Conservation (phyloP, 1,140 invertebrate species). For the Rhizoglyphus robini region DNA sequence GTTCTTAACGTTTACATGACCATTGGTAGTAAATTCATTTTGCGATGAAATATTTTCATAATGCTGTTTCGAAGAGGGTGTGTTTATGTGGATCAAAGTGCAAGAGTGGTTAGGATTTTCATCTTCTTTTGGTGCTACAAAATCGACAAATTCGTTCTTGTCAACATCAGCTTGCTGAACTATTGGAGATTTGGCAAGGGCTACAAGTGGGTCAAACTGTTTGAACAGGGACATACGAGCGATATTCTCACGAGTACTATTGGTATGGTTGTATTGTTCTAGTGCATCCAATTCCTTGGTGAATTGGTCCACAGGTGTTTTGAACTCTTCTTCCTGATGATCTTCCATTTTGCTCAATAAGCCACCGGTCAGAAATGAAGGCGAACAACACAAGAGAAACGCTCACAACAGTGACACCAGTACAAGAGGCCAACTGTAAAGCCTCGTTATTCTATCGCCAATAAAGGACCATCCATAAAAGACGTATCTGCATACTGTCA, state of each 20-base stretch:
- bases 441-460: too few relatives aligned
- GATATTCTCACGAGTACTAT: not conserved
- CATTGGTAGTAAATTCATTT: not conserved
- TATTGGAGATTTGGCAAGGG: not conserved
- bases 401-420: too few relatives aligned
- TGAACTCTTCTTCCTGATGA: not conserved
- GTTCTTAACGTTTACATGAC: not conserved
- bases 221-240: constrained; percentile 13
- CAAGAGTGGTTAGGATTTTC: too few relatives aligned
- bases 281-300: constrained; percentile 1
- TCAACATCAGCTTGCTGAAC: too few relatives aligned
- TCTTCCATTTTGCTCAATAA: not conserved
- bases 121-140: too few relatives aligned
- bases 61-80: too few relatives aligned
- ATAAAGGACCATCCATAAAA: too few relatives aligned
- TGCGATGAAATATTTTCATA: too few relatives aligned
- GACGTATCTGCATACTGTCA: too few relatives aligned
- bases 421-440: too few relatives aligned
- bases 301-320: not conserved
- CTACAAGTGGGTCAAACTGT: constrained; percentile 18
- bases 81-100: too few relatives aligned
- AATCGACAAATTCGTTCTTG: too few relatives aligned
- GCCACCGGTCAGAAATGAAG: not conserved
- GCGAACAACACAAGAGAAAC: not conserved
- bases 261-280: not conserved